phyloP scores from a whole-genome alignment of 1,140 invertebrate genomes.

The Drosophila saltans region DNA sequence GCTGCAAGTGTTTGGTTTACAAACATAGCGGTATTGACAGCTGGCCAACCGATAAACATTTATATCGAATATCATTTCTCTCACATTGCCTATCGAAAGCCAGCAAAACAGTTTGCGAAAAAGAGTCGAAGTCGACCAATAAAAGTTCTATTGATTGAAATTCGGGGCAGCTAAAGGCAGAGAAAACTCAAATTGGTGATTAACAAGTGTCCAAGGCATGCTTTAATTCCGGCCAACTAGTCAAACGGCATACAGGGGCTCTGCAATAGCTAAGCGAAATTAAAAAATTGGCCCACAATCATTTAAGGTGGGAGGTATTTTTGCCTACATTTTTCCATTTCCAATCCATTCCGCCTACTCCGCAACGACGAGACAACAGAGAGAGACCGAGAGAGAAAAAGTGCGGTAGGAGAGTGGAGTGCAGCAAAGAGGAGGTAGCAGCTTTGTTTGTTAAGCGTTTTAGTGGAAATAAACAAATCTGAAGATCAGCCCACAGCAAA shows the following conservation, averaged over 20 bases:
- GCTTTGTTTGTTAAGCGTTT: constrained; percentile 56
- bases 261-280: constrained; percentile 23
- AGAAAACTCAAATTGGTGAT: constrained; percentile 13
- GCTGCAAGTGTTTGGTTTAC: background rate
- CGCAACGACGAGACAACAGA: constrained; percentile 35
- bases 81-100: constrained; percentile 27
- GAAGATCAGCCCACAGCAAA: constrained; percentile 18
- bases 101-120: constrained; percentile 77
- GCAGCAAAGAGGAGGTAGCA: constrained; percentile 17
- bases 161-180: constrained; percentile 29
- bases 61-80: background rate
- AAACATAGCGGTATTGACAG: background rate
- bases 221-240: constrained; percentile 25
- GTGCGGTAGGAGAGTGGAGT: background rate
- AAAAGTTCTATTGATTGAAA: constrained; percentile 62
- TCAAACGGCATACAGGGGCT: constrained; percentile 23
- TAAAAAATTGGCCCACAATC: constrained; percentile 31
- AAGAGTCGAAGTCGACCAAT: constrained; percentile 45
- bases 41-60: constrained; percentile 10
- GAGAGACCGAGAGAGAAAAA: constrained; percentile 23
- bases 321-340: constrained; percentile 32
- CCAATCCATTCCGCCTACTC: constrained; percentile 46
- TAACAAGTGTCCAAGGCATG: constrained; percentile 40
- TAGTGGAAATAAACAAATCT: constrained; percentile 67
- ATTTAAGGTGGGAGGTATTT: constrained; percentile 37